Conservation (phyloP, 2,797 vertebrate genomes). For the Loriculus beryllinus region DNA sequence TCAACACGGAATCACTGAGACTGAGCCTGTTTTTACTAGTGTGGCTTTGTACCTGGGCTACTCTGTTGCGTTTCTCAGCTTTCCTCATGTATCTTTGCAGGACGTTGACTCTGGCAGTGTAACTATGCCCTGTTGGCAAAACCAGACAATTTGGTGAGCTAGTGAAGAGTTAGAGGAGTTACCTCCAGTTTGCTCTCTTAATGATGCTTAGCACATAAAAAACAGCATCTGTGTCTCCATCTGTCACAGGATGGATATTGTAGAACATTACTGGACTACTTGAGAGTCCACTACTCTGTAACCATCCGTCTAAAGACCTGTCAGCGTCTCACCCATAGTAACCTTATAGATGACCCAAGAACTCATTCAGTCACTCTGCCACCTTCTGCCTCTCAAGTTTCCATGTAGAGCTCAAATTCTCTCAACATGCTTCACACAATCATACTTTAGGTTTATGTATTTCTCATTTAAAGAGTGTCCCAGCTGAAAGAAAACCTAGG, state of each 20-base stretch:
- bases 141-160: background rate
- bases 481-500: background rate
- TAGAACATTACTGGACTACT: background rate
- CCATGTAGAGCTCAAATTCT: background rate
- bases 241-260: fast-evolving
- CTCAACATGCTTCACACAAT: background rate
- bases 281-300: background rate
- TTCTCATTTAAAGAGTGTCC: background rate
- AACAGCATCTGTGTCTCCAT: background rate
- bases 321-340: background rate
- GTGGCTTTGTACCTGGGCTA: background rate
- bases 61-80: background rate
- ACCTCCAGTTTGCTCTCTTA: background rate
- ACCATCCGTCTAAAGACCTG: background rate
- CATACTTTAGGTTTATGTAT: background rate
- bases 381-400: background rate
- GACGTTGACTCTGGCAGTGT: background rate
- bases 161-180: background rate
- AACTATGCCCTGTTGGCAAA: background rate
- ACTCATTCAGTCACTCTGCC: background rate
- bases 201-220: background rate
- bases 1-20: background rate
- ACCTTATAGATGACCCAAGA: background rate
- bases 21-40: background rate
- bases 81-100: background rate